phyloP scores from a whole-genome alignment of 1,140 invertebrate species.

The Andrena cerasifolii region DNA sequence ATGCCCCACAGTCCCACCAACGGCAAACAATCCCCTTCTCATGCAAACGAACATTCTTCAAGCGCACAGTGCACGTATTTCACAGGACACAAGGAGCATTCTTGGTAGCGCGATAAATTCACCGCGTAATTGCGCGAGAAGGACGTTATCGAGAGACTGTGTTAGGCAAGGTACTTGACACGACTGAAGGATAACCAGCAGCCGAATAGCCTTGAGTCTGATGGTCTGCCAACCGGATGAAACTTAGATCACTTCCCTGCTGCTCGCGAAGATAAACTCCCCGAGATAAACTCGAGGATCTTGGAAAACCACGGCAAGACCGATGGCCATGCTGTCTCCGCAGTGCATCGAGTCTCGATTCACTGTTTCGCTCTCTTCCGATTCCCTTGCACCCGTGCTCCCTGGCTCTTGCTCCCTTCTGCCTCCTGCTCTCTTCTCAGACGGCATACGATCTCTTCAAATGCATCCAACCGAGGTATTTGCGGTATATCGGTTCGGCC shows the following conservation, averaged over 20 bases:
- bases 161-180: slow-evolving; percentile 65
- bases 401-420: slow-evolving; percentile 14
- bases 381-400: slow-evolving; percentile 9
- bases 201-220: slow-evolving; percentile 50
- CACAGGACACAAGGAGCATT: slow-evolving; percentile 40
- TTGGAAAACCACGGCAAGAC: slow-evolving; percentile 72
- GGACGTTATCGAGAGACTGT: slow-evolving; percentile 60
- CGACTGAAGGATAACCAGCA: slow-evolving; percentile 61
- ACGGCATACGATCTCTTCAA: slow-evolving; percentile 52
- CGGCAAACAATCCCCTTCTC: too few relatives aligned
- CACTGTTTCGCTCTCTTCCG: slow-evolving; percentile 49
- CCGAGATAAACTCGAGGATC: slow-evolving; percentile 70
- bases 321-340: slow-evolving; percentile 70
- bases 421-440: slow-evolving; percentile 32
- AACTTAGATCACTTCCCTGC: slow-evolving; percentile 70
- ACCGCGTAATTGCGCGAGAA: slow-evolving; percentile 54
- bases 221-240: slow-evolving; percentile 61
- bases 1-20: too few relatives aligned
- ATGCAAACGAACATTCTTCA: background rate
- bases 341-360: slow-evolving; percentile 66
- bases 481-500: slow-evolving; percentile 44
- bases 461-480: slow-evolving; percentile 56
- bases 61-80: slow-evolving; percentile 16
- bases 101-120: slow-evolving; percentile 41
- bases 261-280: slow-evolving; percentile 69